phyloP scores from a whole-genome alignment of 2,113 vertebrate species.

The Erinaceus europaeus region DNA sequence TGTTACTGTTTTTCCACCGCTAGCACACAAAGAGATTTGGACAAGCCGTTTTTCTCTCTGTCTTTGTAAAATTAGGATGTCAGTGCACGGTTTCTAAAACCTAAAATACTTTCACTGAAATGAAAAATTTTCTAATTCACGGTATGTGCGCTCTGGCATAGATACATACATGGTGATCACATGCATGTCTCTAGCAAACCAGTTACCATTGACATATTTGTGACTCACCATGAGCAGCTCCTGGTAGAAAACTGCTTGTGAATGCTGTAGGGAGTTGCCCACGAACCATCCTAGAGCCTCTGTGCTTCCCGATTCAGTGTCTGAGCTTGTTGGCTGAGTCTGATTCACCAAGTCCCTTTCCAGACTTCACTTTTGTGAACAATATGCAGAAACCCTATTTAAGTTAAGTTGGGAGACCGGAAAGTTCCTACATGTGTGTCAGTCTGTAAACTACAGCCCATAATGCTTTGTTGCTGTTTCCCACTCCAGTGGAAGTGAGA shows the following conservation, averaged over 20 bases:
- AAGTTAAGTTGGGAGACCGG: neutral
- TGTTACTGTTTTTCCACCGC: neutral
- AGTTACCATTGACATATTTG: too few species aligned
- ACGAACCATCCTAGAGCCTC: neutral
- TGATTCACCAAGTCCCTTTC: neutral
- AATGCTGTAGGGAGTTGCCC: neutral
- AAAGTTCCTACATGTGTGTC: neutral
- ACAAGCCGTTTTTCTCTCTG: neutral
- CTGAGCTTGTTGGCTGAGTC: neutral
- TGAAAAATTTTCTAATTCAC: too few species aligned
- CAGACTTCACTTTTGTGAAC: neutral
- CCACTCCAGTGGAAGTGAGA: neutral
- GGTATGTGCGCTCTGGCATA: neutral
- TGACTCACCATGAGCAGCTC: accelerated
- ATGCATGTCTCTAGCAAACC: neutral
- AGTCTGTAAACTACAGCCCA: neutral
- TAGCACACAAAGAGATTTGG: neutral
- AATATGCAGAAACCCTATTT: neutral
- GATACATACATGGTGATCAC: neutral
- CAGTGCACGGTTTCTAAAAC: neutral
- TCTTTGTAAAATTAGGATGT: neutral
- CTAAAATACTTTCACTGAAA: too few species aligned
- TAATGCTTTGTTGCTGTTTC: neutral
- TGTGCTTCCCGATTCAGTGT: neutral
- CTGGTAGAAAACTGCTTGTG: neutral